Percentiles rank a stretch among this genome's conserved stretches.
Evolutionary conservation across 2,888 invertebrate species (phyloP).

Genomic region (Tupiocoris notatus): DNA sequence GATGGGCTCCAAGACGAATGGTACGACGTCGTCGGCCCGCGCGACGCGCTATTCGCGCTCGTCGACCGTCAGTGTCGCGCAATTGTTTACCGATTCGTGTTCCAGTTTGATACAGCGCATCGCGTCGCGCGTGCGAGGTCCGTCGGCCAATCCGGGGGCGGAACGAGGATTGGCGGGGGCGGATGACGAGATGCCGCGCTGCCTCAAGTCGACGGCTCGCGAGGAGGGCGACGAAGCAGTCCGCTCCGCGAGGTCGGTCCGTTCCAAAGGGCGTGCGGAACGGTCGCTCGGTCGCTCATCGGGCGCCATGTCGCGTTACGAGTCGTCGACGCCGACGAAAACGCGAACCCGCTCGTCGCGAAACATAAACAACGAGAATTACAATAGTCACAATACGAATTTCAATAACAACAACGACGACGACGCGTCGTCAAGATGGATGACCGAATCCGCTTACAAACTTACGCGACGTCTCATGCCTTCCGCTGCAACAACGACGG

Average conservation of each 20-base stretch:
- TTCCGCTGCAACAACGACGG: neutral
- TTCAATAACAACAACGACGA: constrained; percentile 45
- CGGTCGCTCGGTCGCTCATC: constrained; percentile 40
- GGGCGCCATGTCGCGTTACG: constrained; percentile 49
- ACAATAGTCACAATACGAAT: neutral
- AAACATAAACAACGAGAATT: neutral
- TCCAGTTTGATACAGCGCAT: constrained; percentile 79
- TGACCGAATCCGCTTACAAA: constrained; percentile 30
- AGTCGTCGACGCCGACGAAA: constrained; percentile 52
- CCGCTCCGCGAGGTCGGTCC: constrained; percentile 37
- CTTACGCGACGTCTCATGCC: constrained; percentile 9
- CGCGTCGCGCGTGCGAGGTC: constrained; percentile 70
- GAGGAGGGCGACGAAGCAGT: constrained; percentile 21
- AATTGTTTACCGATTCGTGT: constrained; percentile 82
- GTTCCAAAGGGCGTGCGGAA: constrained; percentile 37
- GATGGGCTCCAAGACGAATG: constrained; percentile 41
- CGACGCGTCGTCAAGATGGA: constrained; percentile 20
- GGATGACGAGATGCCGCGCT: constrained; percentile 54
- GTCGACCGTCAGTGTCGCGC: constrained; percentile 77
- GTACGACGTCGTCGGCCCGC: constrained; percentile 44
- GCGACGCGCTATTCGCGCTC: constrained; percentile 66
- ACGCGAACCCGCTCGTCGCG: constrained; percentile 43
- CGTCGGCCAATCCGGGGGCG: constrained; percentile 60
- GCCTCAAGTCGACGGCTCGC: constrained; percentile 49
- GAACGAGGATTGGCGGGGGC: neutral